Percentiles rank a stretch among this genome's conserved stretches.
Evolutionary conservation across 2,888 invertebrate genomes (phyloP).

Genomic region (Ametastegia equiseti): DNA sequence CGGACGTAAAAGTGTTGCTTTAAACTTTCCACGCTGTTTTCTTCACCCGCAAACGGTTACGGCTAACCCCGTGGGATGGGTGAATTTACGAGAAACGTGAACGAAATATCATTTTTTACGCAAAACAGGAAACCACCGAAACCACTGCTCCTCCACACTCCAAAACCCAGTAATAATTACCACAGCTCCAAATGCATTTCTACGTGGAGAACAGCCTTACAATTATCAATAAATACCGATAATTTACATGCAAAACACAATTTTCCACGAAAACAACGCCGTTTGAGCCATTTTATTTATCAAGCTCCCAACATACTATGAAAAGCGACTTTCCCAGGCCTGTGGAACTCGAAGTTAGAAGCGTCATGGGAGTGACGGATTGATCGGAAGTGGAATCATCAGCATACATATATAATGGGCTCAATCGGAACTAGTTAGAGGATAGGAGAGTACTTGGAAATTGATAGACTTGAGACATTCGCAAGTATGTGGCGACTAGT

Average conservation of each 20-base stretch:
- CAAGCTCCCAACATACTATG: not conserved
- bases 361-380: not conserved
- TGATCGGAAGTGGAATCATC: not conserved
- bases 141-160: not conserved
- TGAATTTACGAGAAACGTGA: conserved; percentile 38
- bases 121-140: conserved; percentile 22
- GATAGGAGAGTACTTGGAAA: no score
- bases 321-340: not conserved
- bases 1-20: conserved; percentile 25
- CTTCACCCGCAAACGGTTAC: conserved; percentile 15
- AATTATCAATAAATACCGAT: not conserved
- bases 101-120: conserved; percentile 21
- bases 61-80: conserved; percentile 4
- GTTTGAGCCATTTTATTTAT: not conserved
- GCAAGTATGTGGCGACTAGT: conserved; percentile 1
- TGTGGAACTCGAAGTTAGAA: no score
- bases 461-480: not conserved
- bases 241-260: not conserved
- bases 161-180: not conserved
- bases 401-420: not conserved
- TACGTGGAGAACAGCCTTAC: not conserved
- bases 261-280: not conserved
- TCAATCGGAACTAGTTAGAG: not conserved
- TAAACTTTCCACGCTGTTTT: conserved; percentile 33
- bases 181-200: not conserved